These are phyloP conservation scores for Hecatera dysodea DNA, from an alignment of 2,888 invertebrate genomes.

Conservation along the genomic window DNA sequence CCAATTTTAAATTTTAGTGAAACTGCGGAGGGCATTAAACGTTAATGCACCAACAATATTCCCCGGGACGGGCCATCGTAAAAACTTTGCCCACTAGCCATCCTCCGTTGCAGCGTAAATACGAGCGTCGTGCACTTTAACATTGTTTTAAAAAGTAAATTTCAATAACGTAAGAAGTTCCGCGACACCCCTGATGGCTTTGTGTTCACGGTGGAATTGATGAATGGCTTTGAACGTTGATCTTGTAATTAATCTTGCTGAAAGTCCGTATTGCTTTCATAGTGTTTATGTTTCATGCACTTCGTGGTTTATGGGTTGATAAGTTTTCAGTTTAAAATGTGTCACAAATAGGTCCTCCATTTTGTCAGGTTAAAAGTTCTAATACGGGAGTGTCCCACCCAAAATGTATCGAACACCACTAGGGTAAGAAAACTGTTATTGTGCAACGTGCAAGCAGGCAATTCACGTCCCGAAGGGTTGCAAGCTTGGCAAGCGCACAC, in stretches of 20 bases:
- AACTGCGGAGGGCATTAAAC: conserved; percentile 84
- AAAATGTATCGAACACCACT: conserved; percentile 59
- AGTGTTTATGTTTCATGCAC: conserved; percentile 13
- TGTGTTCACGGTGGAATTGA: conserved; percentile 69
- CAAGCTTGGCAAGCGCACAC: conserved; percentile 63
- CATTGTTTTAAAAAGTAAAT: conserved; percentile 87
- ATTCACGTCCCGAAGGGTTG: conserved; percentile 67
- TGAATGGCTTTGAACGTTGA: conserved; percentile 67
- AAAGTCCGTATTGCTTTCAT: conserved; percentile 33
- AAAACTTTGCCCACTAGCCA: conserved; percentile 86
- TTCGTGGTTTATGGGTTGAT: not conserved
- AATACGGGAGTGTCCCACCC: conserved; percentile 36
- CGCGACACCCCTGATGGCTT: conserved; percentile 75
- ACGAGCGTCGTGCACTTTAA: conserved; percentile 80
- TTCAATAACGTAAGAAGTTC: conserved; percentile 86
- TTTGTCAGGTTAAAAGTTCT: conserved; percentile 16
- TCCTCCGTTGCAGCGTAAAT: conserved; percentile 72
- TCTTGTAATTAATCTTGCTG: conserved; percentile 66
- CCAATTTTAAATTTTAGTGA: conserved; percentile 86
- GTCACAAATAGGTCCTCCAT: conserved; percentile 5
- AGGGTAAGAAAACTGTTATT: conserved; percentile 65
- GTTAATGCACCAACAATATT: conserved; percentile 89
- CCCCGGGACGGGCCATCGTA: conserved; percentile 83
- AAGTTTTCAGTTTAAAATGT: not conserved
- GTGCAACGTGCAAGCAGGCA: conserved; percentile 66